Evolutionary conservation across 1,140 invertebrate genomes (phyloP).

Genomic region (Zaprionus camerounensis): DNA sequence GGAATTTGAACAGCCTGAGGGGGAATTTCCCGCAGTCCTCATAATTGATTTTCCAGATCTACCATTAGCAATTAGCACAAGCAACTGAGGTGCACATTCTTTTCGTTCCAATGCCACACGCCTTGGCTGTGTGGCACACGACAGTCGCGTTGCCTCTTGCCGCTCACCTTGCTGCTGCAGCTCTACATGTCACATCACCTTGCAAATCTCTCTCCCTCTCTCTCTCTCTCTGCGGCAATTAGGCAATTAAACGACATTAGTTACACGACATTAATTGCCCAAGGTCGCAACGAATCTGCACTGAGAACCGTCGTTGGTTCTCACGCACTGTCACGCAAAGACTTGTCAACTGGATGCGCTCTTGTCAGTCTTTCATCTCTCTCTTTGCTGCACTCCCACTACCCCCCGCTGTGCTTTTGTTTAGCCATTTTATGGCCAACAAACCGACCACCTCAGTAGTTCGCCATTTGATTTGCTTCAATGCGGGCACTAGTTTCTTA

Average conservation of each 20-base stretch:
- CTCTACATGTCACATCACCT: background rate
- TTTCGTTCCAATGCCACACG: conserved; percentile 62
- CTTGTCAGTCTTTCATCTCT: background rate
- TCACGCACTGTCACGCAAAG: conserved; percentile 49
- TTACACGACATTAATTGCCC: conserved; percentile 68
- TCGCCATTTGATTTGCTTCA: conserved; percentile 28
- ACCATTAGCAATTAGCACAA: background rate
- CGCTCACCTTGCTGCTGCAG: background rate
- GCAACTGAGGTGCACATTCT: conserved; percentile 28
- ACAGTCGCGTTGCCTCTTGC: conserved; percentile 43
- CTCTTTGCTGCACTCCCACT: conserved; percentile 12
- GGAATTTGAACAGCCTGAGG: background rate
- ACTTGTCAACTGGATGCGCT: conserved; percentile 16
- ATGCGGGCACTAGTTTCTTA: conserved; percentile 33
- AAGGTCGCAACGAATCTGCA: background rate
- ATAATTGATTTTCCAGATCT: conserved; percentile 7
- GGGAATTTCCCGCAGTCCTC: background rate
- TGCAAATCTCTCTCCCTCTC: conserved; percentile 44
- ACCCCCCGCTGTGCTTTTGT: conserved; percentile 16
- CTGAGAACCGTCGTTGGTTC: conserved; percentile 35
- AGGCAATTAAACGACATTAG: conserved; percentile 74
- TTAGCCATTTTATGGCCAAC: conserved; percentile 56
- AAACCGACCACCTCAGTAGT: conserved; percentile 80
- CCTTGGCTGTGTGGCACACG: conserved; percentile 13
- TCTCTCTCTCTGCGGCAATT: conserved; percentile 45